Evolutionary conservation across 2,888 invertebrate genomes (phyloP), one percentile per base, ranked within the genome.

Genomic region (Heliconius ethilla): DNA sequence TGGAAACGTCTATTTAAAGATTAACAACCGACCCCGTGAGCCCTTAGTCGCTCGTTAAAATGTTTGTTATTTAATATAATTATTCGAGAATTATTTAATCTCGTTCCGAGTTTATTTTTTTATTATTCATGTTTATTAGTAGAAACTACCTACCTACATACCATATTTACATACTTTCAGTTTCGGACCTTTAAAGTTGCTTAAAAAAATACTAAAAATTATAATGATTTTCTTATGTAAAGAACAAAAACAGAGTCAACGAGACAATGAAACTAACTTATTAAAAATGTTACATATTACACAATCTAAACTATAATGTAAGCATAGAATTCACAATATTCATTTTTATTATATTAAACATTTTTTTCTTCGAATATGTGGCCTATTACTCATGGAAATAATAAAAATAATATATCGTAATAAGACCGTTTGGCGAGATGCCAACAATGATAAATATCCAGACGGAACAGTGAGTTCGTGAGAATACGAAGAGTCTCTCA

Each of bases 381-480:
- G 40, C 40, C n/a, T 40, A 69, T 69, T 69, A 40, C n/a, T 40
- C 67, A 69, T 40, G 40, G n/a, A 25, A 69, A 69, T 40, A n/a
- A 69, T 40, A 69, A 40, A 69, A 69, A 40, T 40, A 25, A 69
- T 69, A 69, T 25, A 69, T 69, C 37, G 40, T 69, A 37, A 59
- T 72, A 72, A 59, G 29, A n/a, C 22, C n/a, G 33, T 45, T 72
- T 75, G 75, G 78, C 72, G 27, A n/a, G 40, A 11, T 27, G 75
- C 78, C 78, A 75, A 55, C 25, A 9, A 37, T 76, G 75, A 75
- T 40, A 75, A 78, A 75, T 63, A 72, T 55, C 37, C 70, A 75
- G 63, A 78, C 70, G 51, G 75, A 40, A 69, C 40, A 69, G 25
- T 40, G 25, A 69, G 67, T 69, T 69, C 40, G 67, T 69, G 7